Base-by-base conservation (phyloP, 2,888 invertebrate species). In the Chesias legatella region DNA sequence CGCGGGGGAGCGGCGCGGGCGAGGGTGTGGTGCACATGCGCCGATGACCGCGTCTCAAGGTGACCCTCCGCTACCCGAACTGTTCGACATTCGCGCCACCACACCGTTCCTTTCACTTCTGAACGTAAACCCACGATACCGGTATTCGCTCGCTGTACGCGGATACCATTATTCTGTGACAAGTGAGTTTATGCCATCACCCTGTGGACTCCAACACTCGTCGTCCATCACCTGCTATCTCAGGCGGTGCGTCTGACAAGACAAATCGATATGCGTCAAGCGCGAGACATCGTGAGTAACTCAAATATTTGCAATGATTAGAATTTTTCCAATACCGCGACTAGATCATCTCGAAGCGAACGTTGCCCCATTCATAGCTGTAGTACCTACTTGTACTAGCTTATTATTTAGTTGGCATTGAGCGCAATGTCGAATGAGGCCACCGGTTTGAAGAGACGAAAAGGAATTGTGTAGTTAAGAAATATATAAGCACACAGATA, bases 1-100 rank as follows among this genome's bases (percentile, higher is more conserved):
- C 43, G 48, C 57, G 51, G 43, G 62, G 48, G 67, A 56, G 66
- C 57, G 61, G 55, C 56, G 67, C 58, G 69, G 69, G 56, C 68
- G 83, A 82, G 83, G 84, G 86, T 81, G 84, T 82, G 81, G 83
- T 83, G 84, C 84, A 86, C 86, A 86, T 85, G 86, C 85, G 84
- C 83, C 67, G 66, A 64, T 63, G 52, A 53, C 39, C 62, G 64
- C 56, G 74, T 58, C 67, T 80, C 86, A 88, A 88, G 86, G 86
- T 88, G 86, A 88, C 86, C 85, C 43, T 74, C 72, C 62, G 63
- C 69, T 67, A 66, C 63, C 62, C 63, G 58, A 69, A 64, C 79
- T 63, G 63, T 63, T 66, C 66, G 69, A 62, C 55, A 60, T 58
- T 63, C 66, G 56, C 66, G 56, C 60, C 68, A 61, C 67, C 68